A percentile compares a stretch with the other conserved stretches of the same genome.
phyloP scores from a whole-genome alignment of 1,140 invertebrate species.

The Musca domestica region DNA sequence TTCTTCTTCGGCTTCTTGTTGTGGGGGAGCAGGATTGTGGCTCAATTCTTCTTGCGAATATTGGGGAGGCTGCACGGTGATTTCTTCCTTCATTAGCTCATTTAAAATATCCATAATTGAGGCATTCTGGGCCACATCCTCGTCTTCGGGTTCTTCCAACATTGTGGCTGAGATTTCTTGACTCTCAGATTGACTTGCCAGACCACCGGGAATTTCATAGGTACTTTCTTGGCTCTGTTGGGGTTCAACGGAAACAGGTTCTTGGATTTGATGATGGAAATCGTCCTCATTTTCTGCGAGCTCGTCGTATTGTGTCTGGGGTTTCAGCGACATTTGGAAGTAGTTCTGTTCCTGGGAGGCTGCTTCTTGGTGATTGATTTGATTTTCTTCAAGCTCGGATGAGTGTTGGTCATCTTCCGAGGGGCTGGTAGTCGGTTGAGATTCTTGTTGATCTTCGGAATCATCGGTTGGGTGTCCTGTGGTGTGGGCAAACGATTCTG shows the following conservation, averaged over 20 bases:
- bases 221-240: neutral
- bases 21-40: no score
- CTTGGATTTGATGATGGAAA: neutral
- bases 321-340: no score
- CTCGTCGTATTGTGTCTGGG: neutral
- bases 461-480: neutral
- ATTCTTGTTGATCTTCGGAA: no score
- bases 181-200: neutral
- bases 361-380: neutral
- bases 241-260: neutral
- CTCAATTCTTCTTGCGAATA: neutral
- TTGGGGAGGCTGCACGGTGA: conserved; percentile 7
- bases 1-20: neutral
- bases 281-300: neutral
- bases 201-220: neutral
- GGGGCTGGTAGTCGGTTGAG: neutral
- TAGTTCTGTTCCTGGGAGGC: no score
- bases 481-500: no score
- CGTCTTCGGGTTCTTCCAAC: neutral
- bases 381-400: neutral
- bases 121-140: conserved; percentile 45
- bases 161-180: conserved; percentile 11
- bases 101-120: conserved; percentile 46
- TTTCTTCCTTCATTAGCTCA: conserved; percentile 37
- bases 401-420: neutral